phyloP scores from a whole-genome alignment of 2,888 invertebrate genomes.

The Thereva nobilitata region DNA sequence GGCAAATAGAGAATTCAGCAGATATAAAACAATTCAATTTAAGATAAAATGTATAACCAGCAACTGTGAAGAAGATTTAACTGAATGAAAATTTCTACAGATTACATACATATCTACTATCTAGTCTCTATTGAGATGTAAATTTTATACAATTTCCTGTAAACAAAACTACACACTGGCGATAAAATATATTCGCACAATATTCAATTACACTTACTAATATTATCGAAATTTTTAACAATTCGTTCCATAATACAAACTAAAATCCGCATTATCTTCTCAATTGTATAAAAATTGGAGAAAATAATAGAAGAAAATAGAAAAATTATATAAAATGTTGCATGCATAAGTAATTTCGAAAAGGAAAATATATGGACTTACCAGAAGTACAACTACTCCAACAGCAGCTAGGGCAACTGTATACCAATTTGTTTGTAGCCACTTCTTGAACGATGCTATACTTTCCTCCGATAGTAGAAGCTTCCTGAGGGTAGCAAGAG shows the following conservation, averaged over 20 bases:
- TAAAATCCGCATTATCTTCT: conserved; percentile 35
- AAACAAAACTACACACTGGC: too few species aligned
- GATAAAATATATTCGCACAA: background rate
- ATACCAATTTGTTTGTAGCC: conserved; percentile 91
- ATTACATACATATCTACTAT: too few species aligned
- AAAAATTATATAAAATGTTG: background rate
- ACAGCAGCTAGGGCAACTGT: conserved; percentile 77
- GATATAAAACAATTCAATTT: too few species aligned
- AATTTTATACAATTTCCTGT: too few species aligned
- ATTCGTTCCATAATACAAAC: conserved; percentile 11
- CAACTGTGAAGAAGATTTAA: too few species aligned
- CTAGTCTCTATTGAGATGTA: too few species aligned
- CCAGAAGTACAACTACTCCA: conserved; percentile 77
- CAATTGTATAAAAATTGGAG: background rate
- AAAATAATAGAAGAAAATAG: background rate
- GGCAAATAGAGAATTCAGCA: too few species aligned
- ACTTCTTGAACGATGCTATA: conserved; percentile 83
- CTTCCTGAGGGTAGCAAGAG: conserved; percentile 84
- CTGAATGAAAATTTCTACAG: too few species aligned
- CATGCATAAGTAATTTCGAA: conserved; percentile 16
- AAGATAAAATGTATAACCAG: too few species aligned
- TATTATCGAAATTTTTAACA: conserved; percentile 5
- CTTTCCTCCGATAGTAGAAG: conserved; percentile 86
- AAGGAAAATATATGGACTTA: conserved; percentile 59
- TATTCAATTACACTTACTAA: conserved; percentile 21